These are phyloP conservation scores for Hylaeus volcanicus DNA, from an alignment of 1,140 invertebrate genomes.

Conservation along the genomic window DNA sequence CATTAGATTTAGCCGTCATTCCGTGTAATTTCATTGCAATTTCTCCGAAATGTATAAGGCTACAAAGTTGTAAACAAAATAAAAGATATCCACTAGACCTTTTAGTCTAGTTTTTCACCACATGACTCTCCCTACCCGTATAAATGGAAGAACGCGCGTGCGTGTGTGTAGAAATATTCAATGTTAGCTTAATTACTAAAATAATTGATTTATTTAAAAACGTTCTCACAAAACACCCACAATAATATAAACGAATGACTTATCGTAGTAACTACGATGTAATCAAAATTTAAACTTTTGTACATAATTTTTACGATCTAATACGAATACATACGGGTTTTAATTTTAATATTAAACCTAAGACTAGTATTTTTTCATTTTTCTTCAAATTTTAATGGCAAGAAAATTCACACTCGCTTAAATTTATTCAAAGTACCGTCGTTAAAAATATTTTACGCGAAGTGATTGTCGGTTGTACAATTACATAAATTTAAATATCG, in stretches of 20 bases:
- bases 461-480: not conserved
- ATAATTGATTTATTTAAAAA: conserved; percentile 16
- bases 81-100: conserved; percentile 41
- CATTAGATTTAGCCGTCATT: conserved; percentile 21
- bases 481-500: conserved; percentile 16
- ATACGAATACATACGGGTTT: conserved; percentile 12
- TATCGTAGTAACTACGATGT: not conserved
- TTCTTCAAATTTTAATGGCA: too few relatives aligned
- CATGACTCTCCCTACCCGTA: not conserved
- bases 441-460: not conserved
- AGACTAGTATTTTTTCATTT: conserved; percentile 4
- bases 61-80: conserved; percentile 41
- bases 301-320: not conserved
- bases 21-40: conserved; percentile 12
- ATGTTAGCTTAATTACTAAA: conserved; percentile 1
- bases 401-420: conserved; percentile 9
- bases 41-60: conserved; percentile 34
- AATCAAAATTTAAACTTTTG: conserved; percentile 5
- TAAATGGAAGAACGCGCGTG: not conserved
- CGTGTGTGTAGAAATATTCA: not conserved
- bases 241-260: not conserved
- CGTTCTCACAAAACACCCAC: conserved; percentile 7
- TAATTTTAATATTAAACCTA: not conserved
- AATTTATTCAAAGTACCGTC: conserved; percentile 12
- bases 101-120: conserved; percentile 17